Percentiles rank a stretch among this genome's conserved stretches.
phyloP scores from a whole-genome alignment of 1,140 invertebrate genomes.

The Zelostemma sp. region DNA sequence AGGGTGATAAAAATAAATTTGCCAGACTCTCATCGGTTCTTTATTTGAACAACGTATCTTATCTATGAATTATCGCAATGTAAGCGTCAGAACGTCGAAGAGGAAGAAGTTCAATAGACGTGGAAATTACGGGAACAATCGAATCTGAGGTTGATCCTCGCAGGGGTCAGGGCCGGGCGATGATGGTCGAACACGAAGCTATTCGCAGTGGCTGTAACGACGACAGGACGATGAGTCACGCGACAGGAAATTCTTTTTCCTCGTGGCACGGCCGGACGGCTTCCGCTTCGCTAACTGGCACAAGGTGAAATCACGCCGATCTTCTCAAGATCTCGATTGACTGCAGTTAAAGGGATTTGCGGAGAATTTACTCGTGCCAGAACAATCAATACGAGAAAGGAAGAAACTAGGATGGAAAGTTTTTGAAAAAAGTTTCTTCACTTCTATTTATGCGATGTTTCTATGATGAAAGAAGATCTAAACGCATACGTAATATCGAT shows the following conservation, averaged over 20 bases:
- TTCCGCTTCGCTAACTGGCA: slow-evolving; percentile 55
- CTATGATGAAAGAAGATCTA: too few species aligned
- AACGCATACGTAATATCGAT: too few species aligned
- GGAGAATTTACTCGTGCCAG: background rate
- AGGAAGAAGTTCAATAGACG: slow-evolving; percentile 44
- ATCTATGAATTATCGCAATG: slow-evolving; percentile 18
- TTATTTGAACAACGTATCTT: slow-evolving; percentile 20
- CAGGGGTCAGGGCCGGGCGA: slow-evolving; percentile 45
- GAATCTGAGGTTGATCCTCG: slow-evolving; percentile 32
- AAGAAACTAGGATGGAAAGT: too few species aligned
- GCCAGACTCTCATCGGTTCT: slow-evolving; percentile 22
- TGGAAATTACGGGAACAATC: slow-evolving; percentile 49
- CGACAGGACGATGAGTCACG: slow-evolving; percentile 56
- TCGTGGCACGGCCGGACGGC: slow-evolving; percentile 34
- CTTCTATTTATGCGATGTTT: too few species aligned
- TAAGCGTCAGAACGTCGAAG: slow-evolving; percentile 17
- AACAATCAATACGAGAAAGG: too few species aligned
- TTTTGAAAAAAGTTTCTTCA: too few species aligned
- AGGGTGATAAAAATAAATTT: background rate
- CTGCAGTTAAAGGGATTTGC: background rate
- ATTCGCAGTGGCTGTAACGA: slow-evolving; percentile 22
- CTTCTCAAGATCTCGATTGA: slow-evolving; percentile 14
- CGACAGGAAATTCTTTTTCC: slow-evolving; percentile 60
- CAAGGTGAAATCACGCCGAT: slow-evolving; percentile 57
- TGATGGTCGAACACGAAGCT: slow-evolving; percentile 32